Base-by-base conservation (phyloP, 2,888 invertebrate genomes). In the Pseudeuparius sepicola region DNA sequence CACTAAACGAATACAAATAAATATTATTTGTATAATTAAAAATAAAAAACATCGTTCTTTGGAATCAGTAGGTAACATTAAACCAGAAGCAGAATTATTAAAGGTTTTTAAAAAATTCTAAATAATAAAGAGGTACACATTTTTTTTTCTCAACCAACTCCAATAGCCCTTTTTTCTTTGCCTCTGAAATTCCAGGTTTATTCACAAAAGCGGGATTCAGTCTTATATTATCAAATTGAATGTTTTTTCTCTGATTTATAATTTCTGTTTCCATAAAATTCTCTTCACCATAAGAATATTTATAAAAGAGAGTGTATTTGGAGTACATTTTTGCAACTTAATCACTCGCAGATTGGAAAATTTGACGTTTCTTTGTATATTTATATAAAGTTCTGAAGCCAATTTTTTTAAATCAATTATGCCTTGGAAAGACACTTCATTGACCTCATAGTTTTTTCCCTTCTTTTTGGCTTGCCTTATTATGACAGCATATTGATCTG, bases 221-320 rank as follows among this genome's bases (percentile, higher is more conserved):
- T 4, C 23, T 13, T 12, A 30, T 18, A 20, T 30, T 3, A 6
- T n/a, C 7, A 17, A 30, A n/a, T 18, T 30, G 20, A 18, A 30
- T 18, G 13, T 6, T 30, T 30, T 30, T 30, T 30, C 31, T 30
- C 7, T 18, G 12, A 30, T 10, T 30, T 14, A 30, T 13, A 30
- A 30, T 30, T 18, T 18, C 31, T 14, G 31, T 23, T 14, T 18
- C 12, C 6, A 6, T 12, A 30, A 30, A 30, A 12, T 30, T 23
- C 14, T 11, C 20, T 17, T 30, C 20, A 13, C 23, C 31, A 18
- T 13, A 30, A 23, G 31, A 30, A 18, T 11, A 20, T 18, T 30
- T 30, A 17, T 30, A 30, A 9, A 30, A 30, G 13, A 30, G 4
- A 30, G 20, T 18, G n/a, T n/a, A 30, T 30, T 30, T 14, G 31